Evolutionary conservation across 2,888 invertebrate genomes (phyloP).

Genomic region (Dorcus parallelipipedus): DNA sequence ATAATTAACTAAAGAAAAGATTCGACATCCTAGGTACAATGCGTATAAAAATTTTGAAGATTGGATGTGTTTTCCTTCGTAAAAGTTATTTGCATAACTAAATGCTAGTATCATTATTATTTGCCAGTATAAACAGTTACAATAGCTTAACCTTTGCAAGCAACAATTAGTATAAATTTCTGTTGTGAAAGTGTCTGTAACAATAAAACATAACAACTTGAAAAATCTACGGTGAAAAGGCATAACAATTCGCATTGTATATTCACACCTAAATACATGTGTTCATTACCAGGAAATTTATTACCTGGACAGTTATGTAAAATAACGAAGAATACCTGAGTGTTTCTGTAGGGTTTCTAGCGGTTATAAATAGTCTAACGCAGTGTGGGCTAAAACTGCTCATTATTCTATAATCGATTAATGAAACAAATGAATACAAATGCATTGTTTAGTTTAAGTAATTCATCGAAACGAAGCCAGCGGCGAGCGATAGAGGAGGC

Average conservation of each 20-base stretch:
- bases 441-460: constrained; percentile 23
- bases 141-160: not conserved
- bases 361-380: not conserved
- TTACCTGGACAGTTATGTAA: not conserved
- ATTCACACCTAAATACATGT: not conserved
- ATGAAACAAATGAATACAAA: constrained; percentile 21
- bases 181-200: not conserved
- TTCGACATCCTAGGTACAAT: too few relatives aligned
- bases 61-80: too few relatives aligned
- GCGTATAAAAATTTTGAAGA: too few relatives aligned
- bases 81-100: too few relatives aligned
- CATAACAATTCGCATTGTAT: not conserved
- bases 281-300: not conserved
- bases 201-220: not conserved
- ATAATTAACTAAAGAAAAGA: too few relatives aligned
- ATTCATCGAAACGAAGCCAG: constrained; percentile 19
- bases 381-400: constrained; percentile 2
- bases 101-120: too few relatives aligned
- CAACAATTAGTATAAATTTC: constrained; percentile 1
- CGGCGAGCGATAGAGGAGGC: constrained; percentile 9
- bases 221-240: not conserved
- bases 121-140: too few relatives aligned
- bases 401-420: constrained; percentile 6
- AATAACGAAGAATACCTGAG: not conserved
- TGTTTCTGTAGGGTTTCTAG: not conserved